These are phyloP conservation scores for Istiophorus platypterus DNA, from an alignment of 2,113 vertebrate species.

Conservation along the genomic window DNA sequence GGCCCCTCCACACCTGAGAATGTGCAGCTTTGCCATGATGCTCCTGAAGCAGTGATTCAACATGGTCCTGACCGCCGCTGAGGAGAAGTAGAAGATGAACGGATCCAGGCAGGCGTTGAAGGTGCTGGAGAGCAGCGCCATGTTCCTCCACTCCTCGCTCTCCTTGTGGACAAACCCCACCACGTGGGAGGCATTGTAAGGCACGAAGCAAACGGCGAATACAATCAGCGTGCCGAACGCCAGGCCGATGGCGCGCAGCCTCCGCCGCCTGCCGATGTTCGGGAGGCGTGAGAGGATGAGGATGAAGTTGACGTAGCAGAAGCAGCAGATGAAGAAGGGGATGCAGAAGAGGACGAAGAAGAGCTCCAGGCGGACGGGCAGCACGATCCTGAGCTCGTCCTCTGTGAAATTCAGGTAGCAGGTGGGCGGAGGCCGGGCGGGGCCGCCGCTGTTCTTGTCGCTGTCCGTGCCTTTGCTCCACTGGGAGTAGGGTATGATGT, in stretches of 20 bases:
- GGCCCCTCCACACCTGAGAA: conserved; percentile 54
- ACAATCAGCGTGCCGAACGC: conserved; percentile 83
- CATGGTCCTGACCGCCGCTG: conserved; percentile 75
- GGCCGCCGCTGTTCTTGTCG: background rate
- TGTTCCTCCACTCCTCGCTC: conserved; percentile 79
- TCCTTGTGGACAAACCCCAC: conserved; percentile 79
- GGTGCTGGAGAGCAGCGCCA: conserved; percentile 80
- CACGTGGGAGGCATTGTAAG: conserved; percentile 87
- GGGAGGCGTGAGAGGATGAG: conserved; percentile 81
- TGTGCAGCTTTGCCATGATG: conserved; percentile 72
- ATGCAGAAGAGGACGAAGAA: conserved; percentile 86
- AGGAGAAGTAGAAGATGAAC: conserved; percentile 86
- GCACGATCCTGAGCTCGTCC: conserved; percentile 79
- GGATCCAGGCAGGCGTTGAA: conserved; percentile 87
- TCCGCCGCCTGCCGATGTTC: conserved; percentile 76
- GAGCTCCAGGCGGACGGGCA: conserved; percentile 85
- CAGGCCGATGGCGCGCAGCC: conserved; percentile 83
- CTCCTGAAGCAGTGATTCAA: conserved; percentile 69
- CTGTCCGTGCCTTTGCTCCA: background rate
- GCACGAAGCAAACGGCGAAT: conserved; percentile 88
- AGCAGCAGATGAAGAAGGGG: conserved; percentile 84
- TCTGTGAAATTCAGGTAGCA: conserved; percentile 85
- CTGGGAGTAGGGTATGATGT: conserved; percentile 79
- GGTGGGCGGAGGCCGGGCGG: conserved; percentile 17
- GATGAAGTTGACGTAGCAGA: conserved; percentile 86